Evolutionary conservation across 2,888 invertebrate genomes (phyloP).

Genomic region (Melieria crassipennis): DNA sequence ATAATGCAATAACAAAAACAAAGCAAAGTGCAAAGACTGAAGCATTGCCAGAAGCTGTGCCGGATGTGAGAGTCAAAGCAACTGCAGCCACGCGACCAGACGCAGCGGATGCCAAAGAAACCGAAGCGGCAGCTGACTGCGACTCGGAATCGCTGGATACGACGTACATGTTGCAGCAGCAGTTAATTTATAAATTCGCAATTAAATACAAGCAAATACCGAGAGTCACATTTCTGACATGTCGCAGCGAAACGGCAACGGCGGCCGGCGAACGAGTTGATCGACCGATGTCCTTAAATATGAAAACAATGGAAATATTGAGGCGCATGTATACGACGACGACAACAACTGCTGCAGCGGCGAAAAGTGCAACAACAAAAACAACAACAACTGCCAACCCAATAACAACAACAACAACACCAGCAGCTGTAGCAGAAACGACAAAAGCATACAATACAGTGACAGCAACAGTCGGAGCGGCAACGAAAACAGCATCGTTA

Average conservation of each 20-base stretch:
- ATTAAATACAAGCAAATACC: slow-evolving; percentile 57
- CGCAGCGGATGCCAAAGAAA: background rate
- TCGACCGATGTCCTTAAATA: slow-evolving; percentile 37
- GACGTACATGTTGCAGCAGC: slow-evolving; percentile 45
- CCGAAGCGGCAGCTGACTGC: background rate
- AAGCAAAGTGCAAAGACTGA: background rate
- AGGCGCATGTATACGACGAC: slow-evolving; percentile 19
- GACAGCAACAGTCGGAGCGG: slow-evolving; percentile 10
- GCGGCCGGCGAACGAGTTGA: slow-evolving; percentile 39
- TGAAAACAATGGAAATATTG: slow-evolving; percentile 33
- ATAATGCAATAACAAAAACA: background rate
- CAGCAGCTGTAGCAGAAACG: slow-evolving; percentile 6
- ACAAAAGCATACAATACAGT: slow-evolving; percentile 8
- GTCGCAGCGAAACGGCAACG: slow-evolving; percentile 45
- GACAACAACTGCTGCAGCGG: background rate
- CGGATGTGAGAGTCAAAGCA: background rate
- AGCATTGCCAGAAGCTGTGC: background rate
- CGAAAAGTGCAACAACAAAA: background rate
- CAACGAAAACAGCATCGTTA: slow-evolving; percentile 15
- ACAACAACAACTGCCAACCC: slow-evolving; percentile 23
- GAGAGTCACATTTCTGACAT: slow-evolving; percentile 61
- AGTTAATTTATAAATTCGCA: slow-evolving; percentile 57
- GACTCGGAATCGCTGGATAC: background rate
- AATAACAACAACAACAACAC: slow-evolving; percentile 14
- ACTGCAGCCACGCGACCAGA: background rate